Conservation (phyloP, 1,140 invertebrate genomes). For the Drosophila nigromelanica region DNA sequence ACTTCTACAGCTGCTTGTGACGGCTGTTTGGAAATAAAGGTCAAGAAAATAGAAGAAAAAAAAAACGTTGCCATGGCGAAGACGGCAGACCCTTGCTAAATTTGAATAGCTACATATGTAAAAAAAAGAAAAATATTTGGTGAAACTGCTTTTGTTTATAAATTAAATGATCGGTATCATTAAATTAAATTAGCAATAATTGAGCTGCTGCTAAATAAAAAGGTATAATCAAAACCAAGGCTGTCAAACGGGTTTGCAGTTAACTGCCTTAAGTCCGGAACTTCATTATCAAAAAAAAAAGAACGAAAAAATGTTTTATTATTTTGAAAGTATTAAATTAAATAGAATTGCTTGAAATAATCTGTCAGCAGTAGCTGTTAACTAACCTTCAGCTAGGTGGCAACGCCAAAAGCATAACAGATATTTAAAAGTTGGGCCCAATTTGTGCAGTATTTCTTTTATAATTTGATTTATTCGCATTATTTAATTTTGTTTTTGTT, state of each 20-base stretch:
- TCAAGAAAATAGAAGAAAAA: neutral
- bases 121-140: too few relatives aligned
- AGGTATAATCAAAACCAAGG: too few relatives aligned
- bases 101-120: neutral
- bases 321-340: too few relatives aligned
- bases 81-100: neutral
- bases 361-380: neutral
- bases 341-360: neutral
- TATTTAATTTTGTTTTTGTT: slow-evolving; percentile 1
- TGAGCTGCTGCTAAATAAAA: too few relatives aligned
- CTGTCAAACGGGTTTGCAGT: too few relatives aligned
- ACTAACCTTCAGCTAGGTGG: neutral
- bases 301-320: too few relatives aligned
- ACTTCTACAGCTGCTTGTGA: neutral
- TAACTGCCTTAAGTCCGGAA: too few relatives aligned
- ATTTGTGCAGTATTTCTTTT: neutral
- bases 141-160: too few relatives aligned
- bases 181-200: too few relatives aligned
- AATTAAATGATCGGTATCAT: too few relatives aligned
- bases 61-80: neutral
- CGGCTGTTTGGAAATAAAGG: slow-evolving; percentile 4
- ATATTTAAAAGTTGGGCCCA: neutral
- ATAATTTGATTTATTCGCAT: neutral
- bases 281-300: too few relatives aligned
- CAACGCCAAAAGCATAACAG: neutral